Evolutionary conservation across 2,797 vertebrate genomes (phyloP).

Genomic region (Ataeniobius toweri): DNA sequence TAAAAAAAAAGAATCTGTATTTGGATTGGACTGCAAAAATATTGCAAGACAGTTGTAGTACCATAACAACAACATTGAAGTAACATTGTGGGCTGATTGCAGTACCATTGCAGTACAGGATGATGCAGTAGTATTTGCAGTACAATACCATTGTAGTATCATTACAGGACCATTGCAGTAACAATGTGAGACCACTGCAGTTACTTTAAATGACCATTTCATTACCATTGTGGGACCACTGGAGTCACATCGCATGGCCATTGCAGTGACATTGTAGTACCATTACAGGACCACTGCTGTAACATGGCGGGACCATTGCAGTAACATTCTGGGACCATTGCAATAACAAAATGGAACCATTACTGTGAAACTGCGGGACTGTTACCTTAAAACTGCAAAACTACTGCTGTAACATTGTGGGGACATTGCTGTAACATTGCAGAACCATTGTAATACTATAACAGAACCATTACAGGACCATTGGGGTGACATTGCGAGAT

Average conservation of each 20-base stretch:
- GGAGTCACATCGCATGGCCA: background rate
- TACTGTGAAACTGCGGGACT: too few relatives aligned
- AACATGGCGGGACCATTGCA: background rate
- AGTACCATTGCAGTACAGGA: background rate
- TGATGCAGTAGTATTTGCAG: too few relatives aligned
- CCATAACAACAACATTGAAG: background rate
- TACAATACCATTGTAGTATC: background rate
- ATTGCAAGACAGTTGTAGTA: background rate
- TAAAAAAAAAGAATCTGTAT: background rate
- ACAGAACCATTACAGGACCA: too few relatives aligned
- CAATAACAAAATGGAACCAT: too few relatives aligned
- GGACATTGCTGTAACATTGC: too few relatives aligned
- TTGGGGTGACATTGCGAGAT: too few relatives aligned
- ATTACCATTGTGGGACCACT: too few relatives aligned
- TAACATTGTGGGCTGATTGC: background rate
- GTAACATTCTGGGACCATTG: background rate
- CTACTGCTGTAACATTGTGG: too few relatives aligned
- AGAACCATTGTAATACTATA: too few relatives aligned
- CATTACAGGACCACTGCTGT: background rate
- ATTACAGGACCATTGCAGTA: background rate
- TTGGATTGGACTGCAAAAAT: background rate
- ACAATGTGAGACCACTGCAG: too few relatives aligned
- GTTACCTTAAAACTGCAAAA: too few relatives aligned
- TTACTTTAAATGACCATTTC: too few relatives aligned
- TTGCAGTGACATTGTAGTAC: background rate